Evolutionary conservation across 2,888 invertebrate species (phyloP).

Genomic region (Acleris laterana): DNA sequence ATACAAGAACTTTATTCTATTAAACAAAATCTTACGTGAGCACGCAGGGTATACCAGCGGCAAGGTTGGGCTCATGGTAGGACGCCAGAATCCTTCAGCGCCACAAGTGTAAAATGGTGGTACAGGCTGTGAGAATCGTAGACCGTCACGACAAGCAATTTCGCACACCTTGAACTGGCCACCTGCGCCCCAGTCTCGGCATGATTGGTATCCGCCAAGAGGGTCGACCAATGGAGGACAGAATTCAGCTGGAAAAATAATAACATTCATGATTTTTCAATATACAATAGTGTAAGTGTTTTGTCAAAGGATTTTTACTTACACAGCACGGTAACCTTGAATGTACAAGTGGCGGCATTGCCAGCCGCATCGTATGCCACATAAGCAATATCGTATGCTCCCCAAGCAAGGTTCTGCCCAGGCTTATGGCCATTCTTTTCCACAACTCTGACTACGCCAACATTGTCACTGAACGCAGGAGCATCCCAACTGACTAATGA

Average conservation of each 20-base stretch:
- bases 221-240: conserved; percentile 95
- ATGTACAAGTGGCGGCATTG: conserved; percentile 95
- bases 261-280: neutral
- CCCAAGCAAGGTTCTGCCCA: conserved; percentile 95
- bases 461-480: conserved; percentile 95
- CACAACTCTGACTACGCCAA: conserved; percentile 90
- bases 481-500: conserved; percentile 96
- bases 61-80: conserved; percentile 90
- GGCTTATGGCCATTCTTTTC: conserved; percentile 94
- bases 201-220: conserved; percentile 94
- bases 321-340: conserved; percentile 95
- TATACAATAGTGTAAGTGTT: neutral
- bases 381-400: conserved; percentile 95
- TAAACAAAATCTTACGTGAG: conserved; percentile 86
- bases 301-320: conserved; percentile 65
- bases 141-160: conserved; percentile 93
- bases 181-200: conserved; percentile 98
- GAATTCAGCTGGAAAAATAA: conserved; percentile 89
- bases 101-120: conserved; percentile 99
- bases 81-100: conserved; percentile 99
- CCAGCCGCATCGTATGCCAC: conserved; percentile 97
- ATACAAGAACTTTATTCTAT: neutral
- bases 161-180: conserved; percentile 98
- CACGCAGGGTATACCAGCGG: conserved; percentile 96
- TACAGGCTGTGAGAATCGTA: conserved; percentile 95